A percentile compares a stretch with the other conserved stretches of the same genome.
Conservation (phyloP, 2,797 vertebrate genomes). For the Dryobates pubescens region DNA sequence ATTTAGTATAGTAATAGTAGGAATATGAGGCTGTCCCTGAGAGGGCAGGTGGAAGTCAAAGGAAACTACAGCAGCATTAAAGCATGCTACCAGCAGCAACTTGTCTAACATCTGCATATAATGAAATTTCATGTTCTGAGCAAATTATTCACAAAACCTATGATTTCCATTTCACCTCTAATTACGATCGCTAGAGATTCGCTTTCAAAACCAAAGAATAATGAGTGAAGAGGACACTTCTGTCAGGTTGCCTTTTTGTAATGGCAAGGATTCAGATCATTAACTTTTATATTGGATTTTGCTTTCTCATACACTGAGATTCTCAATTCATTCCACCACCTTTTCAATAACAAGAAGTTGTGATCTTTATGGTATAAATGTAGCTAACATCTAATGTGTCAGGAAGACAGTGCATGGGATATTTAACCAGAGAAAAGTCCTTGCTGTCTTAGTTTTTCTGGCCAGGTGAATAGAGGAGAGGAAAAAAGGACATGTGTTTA, state of each 20-base stretch:
- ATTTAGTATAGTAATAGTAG: neutral
- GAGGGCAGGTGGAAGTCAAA: neutral
- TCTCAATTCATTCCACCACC: neutral
- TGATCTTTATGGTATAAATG: neutral
- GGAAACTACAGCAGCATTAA: neutral
- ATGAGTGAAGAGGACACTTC: neutral
- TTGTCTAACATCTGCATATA: neutral
- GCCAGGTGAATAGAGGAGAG: neutral
- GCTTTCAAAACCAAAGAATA: neutral
- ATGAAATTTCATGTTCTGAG: constrained; percentile 14
- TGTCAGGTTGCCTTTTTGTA: constrained; percentile 39
- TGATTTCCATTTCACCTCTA: constrained; percentile 16
- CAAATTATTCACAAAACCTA: constrained; percentile 1
- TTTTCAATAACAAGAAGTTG: neutral
- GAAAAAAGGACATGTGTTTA: neutral
- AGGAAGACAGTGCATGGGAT: neutral
- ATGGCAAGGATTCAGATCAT: constrained; percentile 18
- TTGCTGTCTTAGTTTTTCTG: neutral
- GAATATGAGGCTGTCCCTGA: neutral
- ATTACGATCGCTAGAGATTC: neutral
- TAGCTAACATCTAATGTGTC: neutral
- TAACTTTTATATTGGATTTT: constrained; percentile 38
- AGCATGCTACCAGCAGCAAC: neutral
- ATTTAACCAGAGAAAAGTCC: neutral
- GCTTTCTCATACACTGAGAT: neutral